These are phyloP conservation scores for Zaprionus bogoriensis DNA, from an alignment of 2,888 invertebrate species.

Conservation along the genomic window DNA sequence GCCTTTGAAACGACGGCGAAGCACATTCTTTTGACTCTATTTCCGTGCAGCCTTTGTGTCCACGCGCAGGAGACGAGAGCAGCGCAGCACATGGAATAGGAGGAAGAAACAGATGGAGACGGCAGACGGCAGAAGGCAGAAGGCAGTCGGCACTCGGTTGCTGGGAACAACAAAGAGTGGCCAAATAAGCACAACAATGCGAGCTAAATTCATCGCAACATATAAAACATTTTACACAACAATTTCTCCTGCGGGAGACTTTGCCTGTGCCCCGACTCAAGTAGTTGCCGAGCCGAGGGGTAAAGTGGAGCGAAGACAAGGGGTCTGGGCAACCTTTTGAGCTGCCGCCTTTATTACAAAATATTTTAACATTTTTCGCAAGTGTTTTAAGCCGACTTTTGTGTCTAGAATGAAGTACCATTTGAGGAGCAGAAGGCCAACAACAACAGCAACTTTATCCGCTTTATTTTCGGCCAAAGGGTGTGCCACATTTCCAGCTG, in stretches of 20 bases:
- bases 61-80: neutral
- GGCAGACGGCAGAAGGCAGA: neutral
- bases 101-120: too few relatives aligned
- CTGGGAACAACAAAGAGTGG: conserved; percentile 15
- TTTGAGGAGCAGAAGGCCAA: conserved; percentile 47
- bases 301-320: neutral
- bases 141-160: neutral
- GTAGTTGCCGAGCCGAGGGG: conserved; percentile 7
- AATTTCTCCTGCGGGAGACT: conserved; percentile 49
- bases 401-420: conserved; percentile 73
- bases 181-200: conserved; percentile 53
- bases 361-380: conserved; percentile 77
- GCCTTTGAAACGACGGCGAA: conserved; percentile 68
- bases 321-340: conserved; percentile 53
- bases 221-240: conserved; percentile 74
- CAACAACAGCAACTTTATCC: conserved; percentile 41
- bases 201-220: conserved; percentile 72
- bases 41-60: conserved; percentile 62
- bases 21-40: conserved; percentile 73
- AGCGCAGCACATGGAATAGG: too few relatives aligned
- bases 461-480: conserved; percentile 52
- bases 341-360: conserved; percentile 66
- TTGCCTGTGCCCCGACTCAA: conserved; percentile 19
- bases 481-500: conserved; percentile 35
- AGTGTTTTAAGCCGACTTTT: conserved; percentile 79